A percentile compares a stretch with the other conserved stretches of the same genome.
phyloP scores from a whole-genome alignment of 2,888 invertebrate species.

The Anorthoa munda region DNA sequence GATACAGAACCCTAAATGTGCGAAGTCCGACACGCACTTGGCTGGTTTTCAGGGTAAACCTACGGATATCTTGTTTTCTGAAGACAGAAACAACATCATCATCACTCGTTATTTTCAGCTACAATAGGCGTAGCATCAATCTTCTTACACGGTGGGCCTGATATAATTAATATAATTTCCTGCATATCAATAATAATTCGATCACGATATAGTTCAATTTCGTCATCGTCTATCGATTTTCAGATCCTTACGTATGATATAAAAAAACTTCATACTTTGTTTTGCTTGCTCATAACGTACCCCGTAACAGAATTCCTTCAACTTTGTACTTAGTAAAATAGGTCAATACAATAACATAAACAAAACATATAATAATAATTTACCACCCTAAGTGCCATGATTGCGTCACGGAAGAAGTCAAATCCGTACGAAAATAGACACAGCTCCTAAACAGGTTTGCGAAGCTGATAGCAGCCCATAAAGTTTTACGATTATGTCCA shows the following conservation, averaged over 20 bases:
- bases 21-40: too few relatives aligned
- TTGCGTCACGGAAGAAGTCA: constrained; percentile 20
- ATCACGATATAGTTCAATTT: background rate
- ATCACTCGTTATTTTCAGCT: too few relatives aligned
- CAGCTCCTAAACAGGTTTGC: constrained; percentile 52
- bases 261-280: too few relatives aligned
- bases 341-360: background rate
- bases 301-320: too few relatives aligned
- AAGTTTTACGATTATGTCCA: constrained; percentile 49
- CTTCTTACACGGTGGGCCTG: too few relatives aligned
- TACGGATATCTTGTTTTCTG: background rate
- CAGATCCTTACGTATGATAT: too few relatives aligned
- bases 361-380: background rate
- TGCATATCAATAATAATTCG: background rate
- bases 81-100: background rate
- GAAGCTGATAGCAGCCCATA: constrained; percentile 44
- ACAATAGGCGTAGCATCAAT: too few relatives aligned
- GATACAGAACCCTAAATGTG: too few relatives aligned
- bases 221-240: too few relatives aligned
- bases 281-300: too few relatives aligned
- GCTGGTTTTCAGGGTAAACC: background rate
- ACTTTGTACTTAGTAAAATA: background rate
- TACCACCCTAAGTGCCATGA: background rate
- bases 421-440: constrained; percentile 32
- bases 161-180: background rate